These are phyloP conservation scores for Stenopsyche tienmushanensis DNA, from an alignment of 1,140 invertebrate species.

Conservation along the genomic window DNA sequence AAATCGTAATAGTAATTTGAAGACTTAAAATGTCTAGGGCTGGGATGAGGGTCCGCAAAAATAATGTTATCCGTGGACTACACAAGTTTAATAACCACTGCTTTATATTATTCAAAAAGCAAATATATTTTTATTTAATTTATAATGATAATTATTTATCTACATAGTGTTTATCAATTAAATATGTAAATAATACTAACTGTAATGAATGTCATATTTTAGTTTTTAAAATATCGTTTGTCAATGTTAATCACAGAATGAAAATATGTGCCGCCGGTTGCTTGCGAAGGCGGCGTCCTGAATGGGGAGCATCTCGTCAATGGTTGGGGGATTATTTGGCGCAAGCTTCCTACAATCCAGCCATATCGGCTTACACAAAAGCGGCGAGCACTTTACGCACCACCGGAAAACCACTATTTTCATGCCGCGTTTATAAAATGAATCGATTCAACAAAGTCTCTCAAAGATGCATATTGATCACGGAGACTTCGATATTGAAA, in stretches of 20 bases:
- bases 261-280: constrained; percentile 79
- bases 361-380: constrained; percentile 69
- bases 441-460: constrained; percentile 83
- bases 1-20: no score
- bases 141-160: no score
- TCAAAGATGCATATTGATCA: constrained; percentile 85
- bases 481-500: constrained; percentile 87
- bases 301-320: constrained; percentile 81
- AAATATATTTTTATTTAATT: no score
- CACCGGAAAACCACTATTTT: constrained; percentile 54
- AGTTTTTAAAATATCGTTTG: no score
- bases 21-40: no score
- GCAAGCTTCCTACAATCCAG: constrained; percentile 73
- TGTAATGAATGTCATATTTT: no score
- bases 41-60: no score
- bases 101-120: no score
- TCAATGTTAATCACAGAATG: constrained; percentile 51
- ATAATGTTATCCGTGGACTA: no score
- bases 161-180: no score
- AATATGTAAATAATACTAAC: no score
- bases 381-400: constrained; percentile 44
- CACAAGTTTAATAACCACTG: no score
- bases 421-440: constrained; percentile 64
- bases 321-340: constrained; percentile 94
- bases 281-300: constrained; percentile 69